Conservation (phyloP, 1,140 invertebrate species). For the Camponotus pennsylvanicus region DNA sequence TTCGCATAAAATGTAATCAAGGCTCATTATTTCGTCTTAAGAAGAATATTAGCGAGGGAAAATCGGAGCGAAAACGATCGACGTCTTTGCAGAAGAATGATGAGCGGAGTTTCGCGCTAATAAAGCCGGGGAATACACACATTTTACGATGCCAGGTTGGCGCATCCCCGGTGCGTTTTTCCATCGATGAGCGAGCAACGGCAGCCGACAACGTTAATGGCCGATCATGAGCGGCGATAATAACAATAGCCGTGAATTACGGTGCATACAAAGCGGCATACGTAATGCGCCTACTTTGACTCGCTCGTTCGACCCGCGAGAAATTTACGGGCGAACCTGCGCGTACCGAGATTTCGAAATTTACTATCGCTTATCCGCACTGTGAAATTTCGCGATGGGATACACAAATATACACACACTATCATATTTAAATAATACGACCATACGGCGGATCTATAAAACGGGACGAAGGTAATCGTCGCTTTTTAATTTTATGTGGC, state of each 20-base stretch:
- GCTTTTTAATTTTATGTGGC: conserved; percentile 55
- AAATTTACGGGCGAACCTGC: conserved; percentile 61
- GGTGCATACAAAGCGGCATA: conserved; percentile 53
- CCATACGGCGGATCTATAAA: conserved; percentile 53
- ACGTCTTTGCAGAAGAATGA: not conserved
- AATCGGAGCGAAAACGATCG: not conserved
- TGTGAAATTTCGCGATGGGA: conserved; percentile 14
- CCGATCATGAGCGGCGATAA: conserved; percentile 66
- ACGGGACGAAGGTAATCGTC: conserved; percentile 32
- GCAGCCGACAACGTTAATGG: conserved; percentile 65
- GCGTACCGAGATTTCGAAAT: conserved; percentile 49
- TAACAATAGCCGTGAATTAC: conserved; percentile 71
- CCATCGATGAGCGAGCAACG: conserved; percentile 29
- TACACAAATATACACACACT: not conserved
- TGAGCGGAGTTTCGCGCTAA: not conserved
- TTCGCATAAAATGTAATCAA: not conserved
- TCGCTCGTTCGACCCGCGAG: conserved; percentile 56
- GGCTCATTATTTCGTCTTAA: not conserved
- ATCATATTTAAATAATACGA: conserved; percentile 19
- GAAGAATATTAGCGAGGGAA: not conserved
- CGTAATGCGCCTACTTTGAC: conserved; percentile 64
- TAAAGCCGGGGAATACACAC: not conserved
- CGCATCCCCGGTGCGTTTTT: conserved; percentile 6
- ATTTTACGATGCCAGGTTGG: not conserved
- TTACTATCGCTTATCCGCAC: conserved; percentile 63